Base-by-base conservation (phyloP, 2,888 invertebrate species). In the Brenthis ino region DNA sequence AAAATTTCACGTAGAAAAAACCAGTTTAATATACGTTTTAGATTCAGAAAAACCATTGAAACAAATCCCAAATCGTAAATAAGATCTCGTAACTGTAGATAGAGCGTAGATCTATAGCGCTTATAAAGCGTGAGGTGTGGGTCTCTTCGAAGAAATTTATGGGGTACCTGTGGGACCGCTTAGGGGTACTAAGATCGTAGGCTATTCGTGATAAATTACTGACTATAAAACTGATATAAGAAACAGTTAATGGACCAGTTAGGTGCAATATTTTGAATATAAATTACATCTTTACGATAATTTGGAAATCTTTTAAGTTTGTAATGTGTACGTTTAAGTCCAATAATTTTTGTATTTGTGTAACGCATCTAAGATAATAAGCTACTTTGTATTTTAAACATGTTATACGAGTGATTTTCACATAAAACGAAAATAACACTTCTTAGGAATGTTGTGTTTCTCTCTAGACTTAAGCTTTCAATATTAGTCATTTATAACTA, bases 111-210 rank as follows among this genome's bases (percentile, higher is more conserved):
- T 71, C 58, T 67, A 66, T 65, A 53, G 66, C 60, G 60, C 60
- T 64, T 71, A 60, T 67, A 66, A 61, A 53, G 66, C 60, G 60
- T 56, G 55, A 66, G 66, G 60, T 58, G 58, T 47, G 53, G 55
- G 58, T 67, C 58, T 73, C 69, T 70, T 65, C 68, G 68, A 57
- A 53, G 67, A 67, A 75, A 79, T 79, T 77, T 77, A 79, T 76
- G 58, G 50, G 63, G 63, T 76, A 76, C 77, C 77, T 77, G 78
- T 75, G 77, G 75, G 71, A 65, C 58, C 70, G 63, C 69, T 68
- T 72, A 72, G 60, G 48, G 37, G 64, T 54, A 66, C 66, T 66
- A 51, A 54, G 53, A 66, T 48, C 47, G 53, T 66, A 57, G 58
- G 48, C 58, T 28, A 60, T 60, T 60, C 48, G 28, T 60, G 58